These are phyloP conservation scores for Hydrolagus affinis DNA, from an alignment of 2,113 vertebrate species.

Conservation along the genomic window DNA sequence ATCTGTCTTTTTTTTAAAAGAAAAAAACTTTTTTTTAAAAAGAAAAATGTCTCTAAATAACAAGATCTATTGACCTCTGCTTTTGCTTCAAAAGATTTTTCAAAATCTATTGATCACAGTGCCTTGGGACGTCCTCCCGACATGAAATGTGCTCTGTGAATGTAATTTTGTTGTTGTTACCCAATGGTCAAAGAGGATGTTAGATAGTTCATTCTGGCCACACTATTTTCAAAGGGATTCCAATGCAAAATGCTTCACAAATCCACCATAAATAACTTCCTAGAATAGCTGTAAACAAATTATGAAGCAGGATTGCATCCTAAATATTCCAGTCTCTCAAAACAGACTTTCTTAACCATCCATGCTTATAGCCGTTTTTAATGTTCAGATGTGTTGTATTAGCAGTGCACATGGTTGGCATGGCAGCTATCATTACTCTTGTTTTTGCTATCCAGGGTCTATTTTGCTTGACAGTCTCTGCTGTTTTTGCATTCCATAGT, in stretches of 20 bases:
- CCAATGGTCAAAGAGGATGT: too few species aligned
- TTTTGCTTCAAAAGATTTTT: too few species aligned
- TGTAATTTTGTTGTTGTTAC: too few species aligned
- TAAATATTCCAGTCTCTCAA: not conserved
- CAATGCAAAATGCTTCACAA: not conserved
- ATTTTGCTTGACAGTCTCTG: not conserved
- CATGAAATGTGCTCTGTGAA: too few species aligned
- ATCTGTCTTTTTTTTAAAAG: too few species aligned
- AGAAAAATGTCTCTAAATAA: not conserved
- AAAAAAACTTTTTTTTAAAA: not conserved
- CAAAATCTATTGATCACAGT: not conserved
- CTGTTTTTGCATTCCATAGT: too few species aligned
- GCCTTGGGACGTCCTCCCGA: too few species aligned
- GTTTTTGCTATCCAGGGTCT: not conserved
- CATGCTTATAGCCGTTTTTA: not conserved
- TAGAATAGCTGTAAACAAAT: not conserved
- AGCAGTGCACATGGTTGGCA: too few species aligned
- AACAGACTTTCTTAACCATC: not conserved
- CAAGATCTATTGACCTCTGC: not conserved
- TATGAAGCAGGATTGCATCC: not conserved
- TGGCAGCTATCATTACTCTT: not conserved
- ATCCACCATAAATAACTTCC: not conserved
- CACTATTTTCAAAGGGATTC: not conserved
- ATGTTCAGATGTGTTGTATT: not conserved
- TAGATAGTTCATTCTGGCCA: too few species aligned